Conservation (phyloP, 2,113 vertebrate species). For the Triplophysa dalaica region DNA sequence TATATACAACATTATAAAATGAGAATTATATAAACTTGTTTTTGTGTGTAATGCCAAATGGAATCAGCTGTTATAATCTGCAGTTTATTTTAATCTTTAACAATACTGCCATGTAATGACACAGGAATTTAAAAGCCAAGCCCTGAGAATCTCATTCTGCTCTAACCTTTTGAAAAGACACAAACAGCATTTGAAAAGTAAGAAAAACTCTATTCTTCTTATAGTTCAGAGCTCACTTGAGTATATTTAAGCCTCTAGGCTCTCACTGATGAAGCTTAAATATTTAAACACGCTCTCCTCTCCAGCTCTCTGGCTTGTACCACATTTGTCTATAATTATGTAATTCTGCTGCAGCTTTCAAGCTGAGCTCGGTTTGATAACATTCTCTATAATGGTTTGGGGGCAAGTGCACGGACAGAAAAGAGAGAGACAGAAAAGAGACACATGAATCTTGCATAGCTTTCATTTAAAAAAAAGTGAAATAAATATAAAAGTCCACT, state of each 20-base stretch:
- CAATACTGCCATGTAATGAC: background rate
- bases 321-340: conserved; percentile 51
- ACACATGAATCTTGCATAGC: background rate
- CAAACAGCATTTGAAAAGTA: conserved; percentile 22
- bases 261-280: conserved; percentile 42
- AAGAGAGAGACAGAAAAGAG: conserved; percentile 8
- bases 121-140: background rate
- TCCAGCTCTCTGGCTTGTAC: conserved; percentile 33
- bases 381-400: conserved; percentile 31
- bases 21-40: background rate
- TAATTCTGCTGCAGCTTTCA: conserved; percentile 49
- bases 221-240: conserved; percentile 25
- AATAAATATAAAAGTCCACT: background rate
- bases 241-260: conserved; percentile 15
- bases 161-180: background rate
- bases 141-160: background rate
- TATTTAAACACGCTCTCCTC: conserved; percentile 51
- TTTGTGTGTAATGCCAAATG: conserved; percentile 1
- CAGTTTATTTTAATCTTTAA: background rate
- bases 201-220: background rate
- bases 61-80: background rate
- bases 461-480: background rate
- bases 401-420: background rate
- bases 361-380: conserved; percentile 40
- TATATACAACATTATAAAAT: background rate